Evolutionary conservation across 92 coral and sea anemone species (phyloP).

Genomic region (Zoanthus sociatus): DNA sequence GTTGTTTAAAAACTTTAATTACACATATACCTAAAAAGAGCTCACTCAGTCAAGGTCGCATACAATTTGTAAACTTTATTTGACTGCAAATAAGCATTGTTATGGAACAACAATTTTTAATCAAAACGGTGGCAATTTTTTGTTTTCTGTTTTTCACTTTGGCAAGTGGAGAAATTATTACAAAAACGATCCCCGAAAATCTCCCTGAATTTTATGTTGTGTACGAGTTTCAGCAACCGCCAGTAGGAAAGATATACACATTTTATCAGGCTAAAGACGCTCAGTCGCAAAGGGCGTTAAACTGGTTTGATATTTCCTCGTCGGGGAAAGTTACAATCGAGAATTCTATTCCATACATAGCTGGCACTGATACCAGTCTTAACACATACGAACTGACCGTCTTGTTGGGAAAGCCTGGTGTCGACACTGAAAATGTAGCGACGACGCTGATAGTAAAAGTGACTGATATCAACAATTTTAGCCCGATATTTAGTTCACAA

Average conservation of each 20-base stretch:
- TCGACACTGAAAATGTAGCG: constrained; percentile 70
- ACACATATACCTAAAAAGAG: not conserved
- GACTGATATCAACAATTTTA: constrained; percentile 73
- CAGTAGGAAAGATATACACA: constrained; percentile 64
- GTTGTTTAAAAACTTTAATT: not conserved
- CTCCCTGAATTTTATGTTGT: constrained; percentile 51
- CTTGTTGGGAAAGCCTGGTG: constrained; percentile 70
- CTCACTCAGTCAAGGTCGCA: not conserved
- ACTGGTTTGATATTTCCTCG: constrained; percentile 70
- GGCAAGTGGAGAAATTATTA: constrained; percentile 14
- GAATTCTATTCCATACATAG: constrained; percentile 64
- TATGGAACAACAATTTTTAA: not conserved
- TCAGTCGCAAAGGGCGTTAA: constrained; percentile 58
- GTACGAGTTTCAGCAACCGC: constrained; percentile 68
- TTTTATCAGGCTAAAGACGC: constrained; percentile 69
- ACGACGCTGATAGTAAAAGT: constrained; percentile 69
- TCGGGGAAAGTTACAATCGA: constrained; percentile 75
- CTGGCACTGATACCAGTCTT: constrained; percentile 44
- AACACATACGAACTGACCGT: constrained; percentile 70
- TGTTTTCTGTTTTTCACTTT: not conserved
- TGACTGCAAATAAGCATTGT: not conserved
- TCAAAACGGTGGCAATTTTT: not conserved
- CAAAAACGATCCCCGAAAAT: constrained; percentile 24
- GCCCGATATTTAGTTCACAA: constrained; percentile 75
- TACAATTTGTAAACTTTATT: not conserved